Evolutionary conservation across 2,797 vertebrate species (phyloP), one percentile per base, ranked within the genome.

Genomic region (Rhinella marina): DNA sequence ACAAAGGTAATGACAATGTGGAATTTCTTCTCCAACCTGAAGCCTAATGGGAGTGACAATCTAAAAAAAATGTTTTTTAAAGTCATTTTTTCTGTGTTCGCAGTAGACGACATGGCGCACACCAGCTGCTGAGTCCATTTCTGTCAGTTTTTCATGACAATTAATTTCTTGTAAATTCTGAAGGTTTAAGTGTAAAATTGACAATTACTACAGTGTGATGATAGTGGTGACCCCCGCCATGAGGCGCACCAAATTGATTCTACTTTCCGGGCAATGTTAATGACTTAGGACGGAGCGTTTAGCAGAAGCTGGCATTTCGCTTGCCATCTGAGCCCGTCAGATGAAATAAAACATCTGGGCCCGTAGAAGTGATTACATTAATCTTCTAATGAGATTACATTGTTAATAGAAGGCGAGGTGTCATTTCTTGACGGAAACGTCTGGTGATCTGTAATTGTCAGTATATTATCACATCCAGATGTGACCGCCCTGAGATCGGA

Each of bases 321-420:
- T 16, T 32, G 70, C 76, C 75, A 85, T 72, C 41, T 81, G 56
- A 75, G 87, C 75, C 79, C 73, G 21, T 41, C 81, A 68, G 57
- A 87, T 75, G 70, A 72, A 75, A 75, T 19, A 68, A 84, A 88
- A 81, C 82, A 88, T 85, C 82, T 85, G 82, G 82, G 27, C 82
- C 68, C 54, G 41, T 75, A 75, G 57, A 54, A n/a, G 32, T 10
- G 48, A 84, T 81, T 54, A 78, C 57, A 88, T 81, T 54, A 41
- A 85, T 17, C 64, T 29, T 57, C 25, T 85, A 81, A 88, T 88
- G 52, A 84, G 82, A 88, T 88, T 85, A 81, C 66, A 54, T 54
- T 85, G 82, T 41, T 85, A 80, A 85, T 85, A 48, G 70, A 10
- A 64, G 62, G 27, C 61, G 59, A 66, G 21, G 62, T 81, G 80